These are phyloP conservation scores for Drosophila hamatofila DNA, from an alignment of 2,888 invertebrate genomes.

Conservation along the genomic window DNA sequence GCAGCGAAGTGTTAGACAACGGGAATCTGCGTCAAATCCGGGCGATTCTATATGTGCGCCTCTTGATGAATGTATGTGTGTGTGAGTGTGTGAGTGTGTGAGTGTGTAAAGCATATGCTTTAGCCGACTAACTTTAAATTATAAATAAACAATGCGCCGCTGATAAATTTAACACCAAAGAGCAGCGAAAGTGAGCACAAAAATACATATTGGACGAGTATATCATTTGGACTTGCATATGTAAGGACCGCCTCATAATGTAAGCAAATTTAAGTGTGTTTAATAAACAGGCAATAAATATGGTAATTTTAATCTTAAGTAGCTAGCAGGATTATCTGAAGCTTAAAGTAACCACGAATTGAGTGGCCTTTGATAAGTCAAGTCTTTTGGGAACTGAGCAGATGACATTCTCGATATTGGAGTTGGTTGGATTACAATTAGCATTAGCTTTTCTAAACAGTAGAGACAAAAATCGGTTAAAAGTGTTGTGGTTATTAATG, in stretches of 20 bases:
- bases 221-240: neutral
- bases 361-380: neutral
- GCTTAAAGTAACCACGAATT: neutral
- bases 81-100: conserved; percentile 7
- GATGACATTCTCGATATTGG: neutral
- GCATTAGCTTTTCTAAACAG: neutral
- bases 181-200: conserved; percentile 1
- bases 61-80: neutral
- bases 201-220: conserved; percentile 3
- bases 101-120: conserved; percentile 48
- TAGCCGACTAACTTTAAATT: conserved; percentile 45
- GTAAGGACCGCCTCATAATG: neutral
- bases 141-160: conserved; percentile 63
- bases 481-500: no score
- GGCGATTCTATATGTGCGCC: conserved; percentile 24
- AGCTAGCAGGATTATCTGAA: conserved; percentile 4
- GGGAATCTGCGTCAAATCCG: conserved; percentile 46
- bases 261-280: neutral
- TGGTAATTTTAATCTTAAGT: conserved; percentile 41
- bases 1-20: conserved; percentile 43
- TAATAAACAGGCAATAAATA: conserved; percentile 22
- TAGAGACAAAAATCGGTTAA: neutral
- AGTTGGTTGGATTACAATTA: neutral
- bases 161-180: conserved; percentile 53
- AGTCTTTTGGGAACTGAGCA: neutral